phyloP scores from a whole-genome alignment of 2,888 invertebrate genomes.

The Cryptocephalus primarius region DNA sequence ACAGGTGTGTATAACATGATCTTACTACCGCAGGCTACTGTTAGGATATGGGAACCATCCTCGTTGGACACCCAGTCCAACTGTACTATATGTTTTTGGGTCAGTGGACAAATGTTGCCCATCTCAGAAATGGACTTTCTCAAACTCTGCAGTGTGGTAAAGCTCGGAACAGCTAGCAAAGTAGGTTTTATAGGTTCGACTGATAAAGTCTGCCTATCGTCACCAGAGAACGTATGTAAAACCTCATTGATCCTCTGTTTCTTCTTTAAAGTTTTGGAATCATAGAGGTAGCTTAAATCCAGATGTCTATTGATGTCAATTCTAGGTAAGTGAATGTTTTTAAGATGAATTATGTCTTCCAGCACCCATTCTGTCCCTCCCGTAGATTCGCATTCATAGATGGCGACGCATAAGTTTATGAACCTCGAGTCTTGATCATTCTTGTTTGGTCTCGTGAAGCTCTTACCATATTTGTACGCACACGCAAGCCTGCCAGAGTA shows the following conservation, averaged over 20 bases:
- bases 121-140: constrained; percentile 83
- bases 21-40: constrained; percentile 90
- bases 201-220: constrained; percentile 44
- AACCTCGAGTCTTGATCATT: constrained; percentile 69
- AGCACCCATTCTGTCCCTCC: constrained; percentile 91
- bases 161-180: constrained; percentile 78
- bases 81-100: constrained; percentile 88
- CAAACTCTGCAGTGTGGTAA: constrained; percentile 78
- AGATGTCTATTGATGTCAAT: constrained; percentile 73
- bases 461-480: constrained; percentile 89
- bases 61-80: constrained; percentile 99
- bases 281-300: constrained; percentile 72
- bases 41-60: constrained; percentile 95
- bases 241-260: constrained; percentile 73
- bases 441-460: constrained; percentile 71
- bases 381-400: constrained; percentile 98
- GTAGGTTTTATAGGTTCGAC: constrained; percentile 35
- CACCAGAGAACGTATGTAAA: constrained; percentile 65
- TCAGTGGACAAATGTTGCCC: constrained; percentile 81
- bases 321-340: constrained; percentile 80
- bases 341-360: constrained; percentile 90
- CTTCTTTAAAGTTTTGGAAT: constrained; percentile 68
- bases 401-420: constrained; percentile 86
- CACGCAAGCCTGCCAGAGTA: constrained; percentile 96
- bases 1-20: constrained; percentile 88